Base-by-base conservation (phyloP, 2,888 invertebrate genomes). In the Idaea dimidiata region DNA sequence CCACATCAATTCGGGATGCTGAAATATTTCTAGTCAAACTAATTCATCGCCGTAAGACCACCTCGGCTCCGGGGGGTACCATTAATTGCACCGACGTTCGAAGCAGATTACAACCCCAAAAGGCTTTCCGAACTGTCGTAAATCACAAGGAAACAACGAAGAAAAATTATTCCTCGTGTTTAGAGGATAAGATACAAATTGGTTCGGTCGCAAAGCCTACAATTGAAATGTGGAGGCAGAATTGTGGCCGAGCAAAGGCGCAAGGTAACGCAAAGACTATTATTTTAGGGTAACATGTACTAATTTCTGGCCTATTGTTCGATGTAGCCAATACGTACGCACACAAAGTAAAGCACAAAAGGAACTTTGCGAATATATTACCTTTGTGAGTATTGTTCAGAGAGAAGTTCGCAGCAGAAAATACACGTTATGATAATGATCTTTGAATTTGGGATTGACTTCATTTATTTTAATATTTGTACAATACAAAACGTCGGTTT, bases 51-150 rank as follows among this genome's bases (percentile, higher is more conserved):
- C 62, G 61, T 57, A 68, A 73, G 70, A 73, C 79, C 80, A 74
- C 76, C 77, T 74, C 73, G 77, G 73, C 73, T 77, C 72, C 76
- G 72, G 81, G 43, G 68, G 81, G 81, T 81, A 79, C 83, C 88
- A 89, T 89, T 91, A 91, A 91, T 91, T 89, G 87, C 86, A 81
- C 86, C 86, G 80, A 84, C 86, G 81, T 80, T 69, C 84, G 81
- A 82, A 86, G 84, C 84, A 83, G 88, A 89, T 90, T 88, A 91
- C 83, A 78, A 78, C 81, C 83, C 83, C 80, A 72, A 82, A 85
- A 84, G 82, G 83, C 83, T 84, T 83, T 75, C 77, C 73, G 72
- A 82, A 82, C 76, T 73, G 76, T 76, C 75, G 81, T 88, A 88
- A 86, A 90, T 88, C 82, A 87, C 78, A 65, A 55, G 63, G 57